Base-by-base conservation (phyloP, 2,888 invertebrate species). In the Eilema depressum region DNA sequence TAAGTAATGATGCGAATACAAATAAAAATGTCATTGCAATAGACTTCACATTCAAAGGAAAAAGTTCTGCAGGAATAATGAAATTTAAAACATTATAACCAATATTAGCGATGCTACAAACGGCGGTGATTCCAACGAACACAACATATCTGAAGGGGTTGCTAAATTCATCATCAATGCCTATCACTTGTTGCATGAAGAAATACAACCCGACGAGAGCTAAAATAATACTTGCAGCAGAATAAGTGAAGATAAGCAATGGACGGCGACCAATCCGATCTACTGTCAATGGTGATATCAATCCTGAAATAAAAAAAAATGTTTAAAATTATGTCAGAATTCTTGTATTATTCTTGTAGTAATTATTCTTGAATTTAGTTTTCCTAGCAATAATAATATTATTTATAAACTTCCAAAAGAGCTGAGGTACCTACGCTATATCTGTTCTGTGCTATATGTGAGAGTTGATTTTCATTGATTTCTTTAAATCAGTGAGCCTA, bases 11-110 rank as follows among this genome's bases (percentile, higher is more conserved):
- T 0, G 93, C 92, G 78, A 95, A 93, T 8, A 96, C 86, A 69
- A 92, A 96, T 0, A 94, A 85, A 10, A 93, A 79, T 0, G 95
- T 96, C 75, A 96, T 93, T 0, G 96, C 96, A 0, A 93, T 86
- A 2, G 96, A 94, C 81, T 96, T 96, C 0, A 96, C 94, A 78
- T 96, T 96, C 0, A 96, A 88, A 0, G 96, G 96, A 75, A 96
- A 96, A 17, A 96, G 87, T 85, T 96, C 96, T 0, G 95, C 96
- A 20, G 96, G 91, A 76, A 96, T 94, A 68, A 95, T 91, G 63
- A 93, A 94, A 0, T 95, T 87, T 65, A 96, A 80, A 0, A 96
- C 95, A 71, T 94, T 93, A 62, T 94, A 92, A 0, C 96, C 96
- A 10, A 93, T 68, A 10, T 25, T 66, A 7, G 92, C 89, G 25